Conservation (phyloP, 2,113 vertebrate species). For the Columba janthina region DNA sequence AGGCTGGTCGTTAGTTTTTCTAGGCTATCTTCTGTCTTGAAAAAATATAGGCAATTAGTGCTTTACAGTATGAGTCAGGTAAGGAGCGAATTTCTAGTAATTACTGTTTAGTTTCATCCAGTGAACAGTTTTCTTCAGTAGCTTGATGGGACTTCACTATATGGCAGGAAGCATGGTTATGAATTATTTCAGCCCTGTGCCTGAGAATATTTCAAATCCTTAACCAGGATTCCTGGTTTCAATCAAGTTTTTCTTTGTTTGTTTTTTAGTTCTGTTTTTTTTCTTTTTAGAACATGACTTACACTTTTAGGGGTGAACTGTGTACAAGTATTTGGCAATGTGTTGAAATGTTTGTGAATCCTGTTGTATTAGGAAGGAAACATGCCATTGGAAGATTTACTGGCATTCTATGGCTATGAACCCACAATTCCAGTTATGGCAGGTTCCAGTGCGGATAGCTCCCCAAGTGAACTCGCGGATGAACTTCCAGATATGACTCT, state of each 20-base stretch:
- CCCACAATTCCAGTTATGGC: conserved; percentile 81
- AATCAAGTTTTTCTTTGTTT: background rate
- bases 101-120: background rate
- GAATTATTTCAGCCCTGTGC: background rate
- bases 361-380: conserved; percentile 86
- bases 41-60: background rate
- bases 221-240: background rate
- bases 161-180: background rate
- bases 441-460: conserved; percentile 90
- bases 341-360: background rate
- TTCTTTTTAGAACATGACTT: background rate
- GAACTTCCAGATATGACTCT: conserved; percentile 98
- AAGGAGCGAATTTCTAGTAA: background rate
- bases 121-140: background rate
- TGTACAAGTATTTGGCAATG: background rate
- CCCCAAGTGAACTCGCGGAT: conserved; percentile 94
- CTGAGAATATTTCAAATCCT: background rate
- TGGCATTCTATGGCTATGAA: conserved; percentile 97
- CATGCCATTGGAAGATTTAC: conserved; percentile 94
- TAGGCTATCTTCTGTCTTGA: background rate
- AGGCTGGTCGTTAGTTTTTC: background rate
- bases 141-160: background rate
- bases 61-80: background rate
- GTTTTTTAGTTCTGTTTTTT: background rate
- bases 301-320: background rate